A percentile compares a stretch with the other conserved stretches of the same genome.
phyloP scores from a whole-genome alignment of 2,888 invertebrate genomes.

The Ormyrus thymus region DNA sequence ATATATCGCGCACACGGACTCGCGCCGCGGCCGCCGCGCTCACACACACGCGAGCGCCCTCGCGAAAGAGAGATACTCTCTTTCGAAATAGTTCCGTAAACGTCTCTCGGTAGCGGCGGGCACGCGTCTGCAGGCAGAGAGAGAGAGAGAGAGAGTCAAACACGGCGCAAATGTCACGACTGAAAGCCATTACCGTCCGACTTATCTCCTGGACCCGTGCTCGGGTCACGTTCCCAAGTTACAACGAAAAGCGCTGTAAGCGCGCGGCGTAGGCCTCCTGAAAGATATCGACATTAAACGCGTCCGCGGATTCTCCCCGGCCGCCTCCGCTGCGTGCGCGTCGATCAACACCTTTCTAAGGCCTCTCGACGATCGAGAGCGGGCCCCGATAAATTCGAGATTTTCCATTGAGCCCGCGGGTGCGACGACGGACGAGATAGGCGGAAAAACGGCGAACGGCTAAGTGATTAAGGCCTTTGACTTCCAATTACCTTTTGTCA shows the following conservation, averaged over 20 bases:
- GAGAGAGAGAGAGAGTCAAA: slow-evolving; percentile 45
- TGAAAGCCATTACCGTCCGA: slow-evolving; percentile 61
- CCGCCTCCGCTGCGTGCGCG: no score
- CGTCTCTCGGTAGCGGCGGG: slow-evolving; percentile 1
- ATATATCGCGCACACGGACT: no score
- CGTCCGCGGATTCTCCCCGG: no score
- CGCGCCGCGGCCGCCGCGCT: not conserved
- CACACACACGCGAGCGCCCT: not conserved
- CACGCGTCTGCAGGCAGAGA: not conserved
- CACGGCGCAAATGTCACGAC: slow-evolving; percentile 62
- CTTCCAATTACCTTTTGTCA: no score
- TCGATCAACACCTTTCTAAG: no score
- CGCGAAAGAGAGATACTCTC: not conserved
- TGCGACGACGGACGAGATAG: no score
- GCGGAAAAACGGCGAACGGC: no score
- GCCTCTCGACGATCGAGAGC: no score
- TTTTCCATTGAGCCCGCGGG: no score
- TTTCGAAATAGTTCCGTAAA: slow-evolving; percentile 51
- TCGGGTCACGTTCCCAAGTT: slow-evolving; percentile 61
- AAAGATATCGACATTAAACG: slow-evolving; percentile 51
- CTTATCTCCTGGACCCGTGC: slow-evolving; percentile 61
- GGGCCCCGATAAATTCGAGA: no score
- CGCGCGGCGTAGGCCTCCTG: not conserved
- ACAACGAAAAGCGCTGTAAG: slow-evolving; percentile 51
- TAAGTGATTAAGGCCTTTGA: no score